Evolutionary conservation across 1,140 invertebrate species (phyloP), one percentile per base, ranked within the genome.

Genomic region (Anastrepha obliqua): DNA sequence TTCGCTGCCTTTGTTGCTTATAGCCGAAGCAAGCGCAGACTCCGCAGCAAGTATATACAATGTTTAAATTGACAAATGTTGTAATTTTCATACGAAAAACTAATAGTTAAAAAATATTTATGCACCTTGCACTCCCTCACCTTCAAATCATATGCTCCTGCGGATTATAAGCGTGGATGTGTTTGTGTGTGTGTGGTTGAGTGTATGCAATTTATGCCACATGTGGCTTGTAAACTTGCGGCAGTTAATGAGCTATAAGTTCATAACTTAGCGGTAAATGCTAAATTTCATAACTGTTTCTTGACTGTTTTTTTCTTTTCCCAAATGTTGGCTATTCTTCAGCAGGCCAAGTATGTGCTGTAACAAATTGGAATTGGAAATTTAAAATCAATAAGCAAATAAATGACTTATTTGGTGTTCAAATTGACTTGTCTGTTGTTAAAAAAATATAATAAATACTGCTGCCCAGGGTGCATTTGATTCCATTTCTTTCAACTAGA

Each of bases 61-160:
- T 39, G 64, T 39, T 29, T 67, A 42, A 74, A 74, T 74, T 74
- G 67, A 74, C 67, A 74, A 74, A 74, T 74, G 67, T 74, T 74
- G 67, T 44, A 74, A 74, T 74, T 74, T 74, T 74, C 67, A 74
- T 74, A 44, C 39, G 67, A 74, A 42, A 47, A 74, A 44, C 39
- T 47, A 74, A 47, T 44, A 44, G 29, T 29, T 29, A 17, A 44
- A 13, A 44, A 44, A 74, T 74, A 47, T 42, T 74, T 47, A 44
- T 74, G 67, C 17, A 5, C 67, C 42, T 42, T 47, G 67, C 15
- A 39, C 3, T 65, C n/a, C 67, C 42, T 17, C 67, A 42, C 67
- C 64, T 67, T 15, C 4, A 47, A 47, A 4, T 1, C 67, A n/a
- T 13, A 5, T 11, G 67, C 42, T 29, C 67, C 67, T 74, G 39